These are phyloP conservation scores for Parotocinclus haroldoi DNA, from an alignment of 2,797 vertebrate species.

Conservation along the genomic window DNA sequence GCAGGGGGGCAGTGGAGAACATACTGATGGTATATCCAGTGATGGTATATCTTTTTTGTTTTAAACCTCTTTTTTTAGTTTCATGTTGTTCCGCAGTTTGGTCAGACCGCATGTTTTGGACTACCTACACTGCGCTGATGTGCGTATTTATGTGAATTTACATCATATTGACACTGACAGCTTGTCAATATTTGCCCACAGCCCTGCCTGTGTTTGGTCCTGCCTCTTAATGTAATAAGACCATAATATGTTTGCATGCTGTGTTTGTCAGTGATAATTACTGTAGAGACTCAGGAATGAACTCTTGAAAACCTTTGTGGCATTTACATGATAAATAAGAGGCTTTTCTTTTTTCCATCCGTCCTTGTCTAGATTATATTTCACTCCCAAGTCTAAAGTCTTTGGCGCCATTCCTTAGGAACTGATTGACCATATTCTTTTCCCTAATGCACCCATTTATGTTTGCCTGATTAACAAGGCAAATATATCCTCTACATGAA, in stretches of 20 bases:
- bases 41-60: not conserved
- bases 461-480: no score
- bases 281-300: slow-evolving; percentile 41
- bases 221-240: slow-evolving; percentile 36
- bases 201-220: slow-evolving; percentile 25
- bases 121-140: slow-evolving; percentile 6
- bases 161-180: slow-evolving; percentile 29
- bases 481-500: no score
- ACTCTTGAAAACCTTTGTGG: slow-evolving; percentile 21
- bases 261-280: slow-evolving; percentile 35
- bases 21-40: not conserved
- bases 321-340: slow-evolving; percentile 35
- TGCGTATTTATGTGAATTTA: slow-evolving; percentile 14
- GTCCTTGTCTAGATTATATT: no score
- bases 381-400: no score
- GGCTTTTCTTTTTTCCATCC: no score
- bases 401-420: no score
- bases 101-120: not conserved
- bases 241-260: slow-evolving; percentile 30
- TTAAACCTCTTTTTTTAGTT: not conserved
- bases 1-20: not conserved
- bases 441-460: no score
- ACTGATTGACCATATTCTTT: no score
- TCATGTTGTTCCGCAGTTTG: not conserved
- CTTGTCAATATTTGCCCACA: slow-evolving; percentile 42